Evolutionary conservation across 2,888 invertebrate species (phyloP), one percentile per base, ranked within the genome.

Genomic region (Parasteatoda lunata): DNA sequence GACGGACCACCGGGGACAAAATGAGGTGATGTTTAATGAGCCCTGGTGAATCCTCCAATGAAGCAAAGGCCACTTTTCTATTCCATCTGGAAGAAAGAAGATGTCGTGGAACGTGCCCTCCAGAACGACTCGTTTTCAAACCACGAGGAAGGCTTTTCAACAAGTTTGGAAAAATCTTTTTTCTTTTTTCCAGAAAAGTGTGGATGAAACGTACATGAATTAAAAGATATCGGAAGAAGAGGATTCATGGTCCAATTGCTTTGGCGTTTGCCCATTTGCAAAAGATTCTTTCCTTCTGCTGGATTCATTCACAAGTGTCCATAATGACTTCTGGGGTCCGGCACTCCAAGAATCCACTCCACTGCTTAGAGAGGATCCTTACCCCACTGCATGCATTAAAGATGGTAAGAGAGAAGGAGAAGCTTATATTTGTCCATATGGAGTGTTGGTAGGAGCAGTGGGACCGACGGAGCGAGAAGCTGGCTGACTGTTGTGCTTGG

Each of bases 341-440:
- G 13, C 45, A 45, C 48, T 13, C 48, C 70, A 45, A 15, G 15
- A 66, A 30, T 47, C 48, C 11, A n/a, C 45, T 8, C 30, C 45
- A 13, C 45, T n/a, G 9, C 13, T 9, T 8, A 47, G 45, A 45
- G 47, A 13, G 47, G 6, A 70, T 7, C 13, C 45, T 48, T 47
- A 8, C 7, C 68, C 52, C 30, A 68, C 68, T 77, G 52, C n/a
- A n/a, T 48, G 15, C 47, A 11, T 45, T 6, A 7, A 45, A 47
- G 54, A 51, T n/a, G 77, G 68, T 49, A 75, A 51, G 70, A 71
- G 70, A 45, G 77, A 69, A 68, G 66, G 68, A 52, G 9, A 47
- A 66, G 66, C 48, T 72, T 77, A 86, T 86, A 86, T 86, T 81
- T 86, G 86, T 86, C 86, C 80, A 65, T 75, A 77, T 84, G 72